phyloP scores from a whole-genome alignment of 2,888 invertebrate genomes.

The Stomorhina lunata region DNA sequence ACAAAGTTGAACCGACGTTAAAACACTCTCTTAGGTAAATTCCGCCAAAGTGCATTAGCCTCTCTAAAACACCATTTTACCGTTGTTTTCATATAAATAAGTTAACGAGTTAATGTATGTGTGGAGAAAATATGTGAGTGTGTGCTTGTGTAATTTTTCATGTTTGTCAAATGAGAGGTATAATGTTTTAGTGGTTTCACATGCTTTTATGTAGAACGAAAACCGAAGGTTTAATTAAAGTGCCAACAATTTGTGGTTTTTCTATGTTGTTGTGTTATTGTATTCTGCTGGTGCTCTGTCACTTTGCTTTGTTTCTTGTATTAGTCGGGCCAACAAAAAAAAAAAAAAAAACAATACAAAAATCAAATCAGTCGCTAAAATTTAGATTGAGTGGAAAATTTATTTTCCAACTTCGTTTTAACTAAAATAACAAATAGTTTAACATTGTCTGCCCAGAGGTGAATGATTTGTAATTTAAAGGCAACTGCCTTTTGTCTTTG shows the following conservation, averaged over 20 bases:
- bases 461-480: too few relatives aligned
- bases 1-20: neutral
- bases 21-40: neutral
- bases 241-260: constrained; percentile 62
- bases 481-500: too few relatives aligned
- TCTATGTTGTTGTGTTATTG: constrained; percentile 28
- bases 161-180: constrained; percentile 55
- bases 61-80: too few relatives aligned
- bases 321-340: neutral
- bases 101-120: neutral
- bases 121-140: neutral
- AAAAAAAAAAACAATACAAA: neutral
- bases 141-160: constrained; percentile 26
- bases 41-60: neutral
- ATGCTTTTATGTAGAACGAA: constrained; percentile 48
- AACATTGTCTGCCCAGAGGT: too few relatives aligned
- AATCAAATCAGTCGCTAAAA: neutral
- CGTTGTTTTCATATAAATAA: neutral
- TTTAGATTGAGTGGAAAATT: neutral
- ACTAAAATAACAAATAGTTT: neutral
- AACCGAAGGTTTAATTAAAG: constrained; percentile 60
- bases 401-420: neutral
- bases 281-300: neutral
- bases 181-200: constrained; percentile 60
- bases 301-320: constrained; percentile 5